Conservation (phyloP, 2,113 vertebrate genomes). For the Crypturellus undulatus region DNA sequence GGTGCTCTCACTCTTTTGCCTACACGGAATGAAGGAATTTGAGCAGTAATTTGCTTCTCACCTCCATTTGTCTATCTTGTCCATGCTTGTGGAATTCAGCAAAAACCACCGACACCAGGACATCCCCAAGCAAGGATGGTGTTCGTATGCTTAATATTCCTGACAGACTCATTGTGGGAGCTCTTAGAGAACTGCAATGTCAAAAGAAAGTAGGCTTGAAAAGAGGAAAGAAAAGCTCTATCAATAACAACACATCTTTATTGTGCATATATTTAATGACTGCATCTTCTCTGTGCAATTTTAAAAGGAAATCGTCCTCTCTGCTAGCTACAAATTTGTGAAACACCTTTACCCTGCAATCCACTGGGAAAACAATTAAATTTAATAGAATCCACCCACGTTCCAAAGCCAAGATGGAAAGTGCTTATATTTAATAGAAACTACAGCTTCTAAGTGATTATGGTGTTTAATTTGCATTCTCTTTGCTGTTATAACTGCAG, state of each 20-base stretch:
- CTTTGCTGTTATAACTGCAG: slow-evolving; percentile 23
- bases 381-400: not conserved
- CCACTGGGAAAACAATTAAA: slow-evolving; percentile 10
- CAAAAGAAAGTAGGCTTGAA: slow-evolving; percentile 1
- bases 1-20: not conserved
- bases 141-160: not conserved
- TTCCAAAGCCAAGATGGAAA: slow-evolving; percentile 18
- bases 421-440: slow-evolving; percentile 41
- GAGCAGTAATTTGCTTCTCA: not conserved
- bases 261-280: not conserved
- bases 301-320: not conserved
- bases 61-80: not conserved
- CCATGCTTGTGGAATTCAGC: not conserved
- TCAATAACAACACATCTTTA: not conserved
- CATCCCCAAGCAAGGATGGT: not conserved
- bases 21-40: not conserved
- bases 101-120: not conserved
- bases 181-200: not conserved
- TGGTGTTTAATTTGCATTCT: slow-evolving; percentile 43
- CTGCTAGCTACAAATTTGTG: not conserved
- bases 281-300: not conserved
- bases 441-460: not conserved
- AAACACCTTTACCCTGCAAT: not conserved
- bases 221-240: not conserved
- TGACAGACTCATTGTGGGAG: not conserved